These are phyloP conservation scores for Lutjanus campechanus DNA, from an alignment of 2,797 vertebrate genomes.

Conservation along the genomic window DNA sequence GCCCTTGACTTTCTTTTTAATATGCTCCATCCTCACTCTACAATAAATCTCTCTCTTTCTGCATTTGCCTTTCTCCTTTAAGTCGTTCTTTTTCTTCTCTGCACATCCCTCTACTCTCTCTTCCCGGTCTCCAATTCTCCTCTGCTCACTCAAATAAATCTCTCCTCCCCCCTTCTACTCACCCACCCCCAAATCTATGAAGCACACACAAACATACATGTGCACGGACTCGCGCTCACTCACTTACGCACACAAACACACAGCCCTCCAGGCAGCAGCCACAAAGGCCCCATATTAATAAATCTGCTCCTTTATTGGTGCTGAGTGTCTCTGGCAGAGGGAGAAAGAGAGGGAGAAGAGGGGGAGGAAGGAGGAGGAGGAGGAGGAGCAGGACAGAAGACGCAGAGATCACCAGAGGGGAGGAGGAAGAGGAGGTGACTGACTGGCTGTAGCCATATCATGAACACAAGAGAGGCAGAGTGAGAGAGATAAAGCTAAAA, in stretches of 20 bases:
- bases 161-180: conserved; percentile 36
- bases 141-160: conserved; percentile 81
- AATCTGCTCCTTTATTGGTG: conserved; percentile 90
- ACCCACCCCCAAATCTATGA: conserved; percentile 57
- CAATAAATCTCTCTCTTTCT: conserved; percentile 72
- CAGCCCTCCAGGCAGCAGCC: conserved; percentile 82
- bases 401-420: conserved; percentile 62
- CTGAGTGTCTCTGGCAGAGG: conserved; percentile 83
- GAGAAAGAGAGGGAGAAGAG: conserved; percentile 56
- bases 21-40: conserved; percentile 67
- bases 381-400: conserved; percentile 63
- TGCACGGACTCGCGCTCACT: conserved; percentile 37
- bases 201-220: conserved; percentile 79
- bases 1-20: conserved; percentile 73
- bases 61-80: conserved; percentile 66
- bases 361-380: conserved; percentile 49
- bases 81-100: conserved; percentile 56
- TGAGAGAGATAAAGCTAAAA: conserved; percentile 49
- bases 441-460: conserved; percentile 75
- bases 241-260: conserved; percentile 70
- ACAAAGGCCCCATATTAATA: conserved; percentile 89
- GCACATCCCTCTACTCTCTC: conserved; percentile 57
- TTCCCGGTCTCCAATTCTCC: conserved; percentile 77
- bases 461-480: conserved; percentile 67
- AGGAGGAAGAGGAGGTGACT: conserved; percentile 66